Evolutionary conservation across 2,888 invertebrate species (phyloP).

Genomic region (Euclidia mi): DNA sequence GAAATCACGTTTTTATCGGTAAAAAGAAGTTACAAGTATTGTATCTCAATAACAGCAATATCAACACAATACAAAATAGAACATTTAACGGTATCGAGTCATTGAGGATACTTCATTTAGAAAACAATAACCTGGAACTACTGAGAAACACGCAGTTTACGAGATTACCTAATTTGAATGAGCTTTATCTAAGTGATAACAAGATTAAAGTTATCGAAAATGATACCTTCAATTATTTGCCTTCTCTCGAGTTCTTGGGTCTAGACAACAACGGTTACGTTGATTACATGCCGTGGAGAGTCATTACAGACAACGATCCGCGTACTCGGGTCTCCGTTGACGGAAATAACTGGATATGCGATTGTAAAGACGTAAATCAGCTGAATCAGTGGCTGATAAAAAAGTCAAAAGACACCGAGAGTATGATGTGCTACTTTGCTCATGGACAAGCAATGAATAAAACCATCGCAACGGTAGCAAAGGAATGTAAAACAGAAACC

Average conservation of each 20-base stretch:
- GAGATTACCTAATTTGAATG: constrained; percentile 92
- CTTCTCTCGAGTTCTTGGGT: constrained; percentile 92
- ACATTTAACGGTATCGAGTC: constrained; percentile 95
- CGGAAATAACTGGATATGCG: constrained; percentile 96
- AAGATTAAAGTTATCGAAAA: constrained; percentile 93
- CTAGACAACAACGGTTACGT: constrained; percentile 94
- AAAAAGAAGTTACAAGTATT: constrained; percentile 95
- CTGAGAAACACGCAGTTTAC: constrained; percentile 95
- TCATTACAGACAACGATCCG: constrained; percentile 91
- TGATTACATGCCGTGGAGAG: constrained; percentile 93
- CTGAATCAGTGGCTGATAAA: constrained; percentile 93
- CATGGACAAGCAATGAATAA: constrained; percentile 86
- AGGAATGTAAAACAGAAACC: constrained; percentile 91
- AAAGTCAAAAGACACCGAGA: constrained; percentile 92
- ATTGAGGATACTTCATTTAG: constrained; percentile 93
- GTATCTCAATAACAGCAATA: constrained; percentile 94
- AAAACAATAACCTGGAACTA: constrained; percentile 93
- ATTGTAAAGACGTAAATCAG: constrained; percentile 93
- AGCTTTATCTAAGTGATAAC: constrained; percentile 94
- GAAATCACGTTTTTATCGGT: constrained; percentile 96
- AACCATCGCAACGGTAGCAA: constrained; percentile 84
- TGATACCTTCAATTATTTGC: constrained; percentile 93
- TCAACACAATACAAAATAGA: constrained; percentile 94
- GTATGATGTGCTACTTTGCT: constrained; percentile 92
- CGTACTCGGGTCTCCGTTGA: constrained; percentile 93